phyloP scores from a whole-genome alignment of 1,140 invertebrate species.

The Nebria ingens region DNA sequence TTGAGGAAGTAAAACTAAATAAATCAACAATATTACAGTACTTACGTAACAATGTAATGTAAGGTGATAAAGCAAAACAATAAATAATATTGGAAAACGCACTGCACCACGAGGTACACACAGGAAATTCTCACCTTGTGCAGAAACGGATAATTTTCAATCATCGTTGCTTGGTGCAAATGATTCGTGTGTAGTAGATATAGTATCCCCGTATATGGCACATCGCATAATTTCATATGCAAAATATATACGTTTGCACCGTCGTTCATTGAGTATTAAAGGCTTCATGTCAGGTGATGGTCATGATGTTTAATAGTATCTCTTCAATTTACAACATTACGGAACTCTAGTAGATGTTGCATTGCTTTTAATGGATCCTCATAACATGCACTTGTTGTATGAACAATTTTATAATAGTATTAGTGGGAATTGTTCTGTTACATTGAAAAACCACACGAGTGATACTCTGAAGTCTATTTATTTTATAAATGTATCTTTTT shows the following conservation, averaged over 20 bases:
- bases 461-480: no score
- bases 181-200: not conserved
- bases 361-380: no score
- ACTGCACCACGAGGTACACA: no score
- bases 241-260: not conserved
- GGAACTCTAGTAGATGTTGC: no score
- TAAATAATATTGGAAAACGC: no score
- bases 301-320: not conserved
- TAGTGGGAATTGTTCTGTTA: no score
- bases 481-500: no score
- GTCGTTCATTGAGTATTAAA: not conserved
- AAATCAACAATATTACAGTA: not conserved
- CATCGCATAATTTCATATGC: not conserved
- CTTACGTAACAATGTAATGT: not conserved
- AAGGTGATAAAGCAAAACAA: not conserved
- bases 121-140: not conserved
- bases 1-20: not conserved
- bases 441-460: no score
- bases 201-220: not conserved
- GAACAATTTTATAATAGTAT: no score
- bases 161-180: not conserved
- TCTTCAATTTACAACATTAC: no score
- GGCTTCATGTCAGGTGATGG: not conserved
- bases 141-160: not conserved
- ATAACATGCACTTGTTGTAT: no score